These are phyloP conservation scores for Tillus elongatus DNA, from an alignment of 2,888 invertebrate species.

Conservation along the genomic window DNA sequence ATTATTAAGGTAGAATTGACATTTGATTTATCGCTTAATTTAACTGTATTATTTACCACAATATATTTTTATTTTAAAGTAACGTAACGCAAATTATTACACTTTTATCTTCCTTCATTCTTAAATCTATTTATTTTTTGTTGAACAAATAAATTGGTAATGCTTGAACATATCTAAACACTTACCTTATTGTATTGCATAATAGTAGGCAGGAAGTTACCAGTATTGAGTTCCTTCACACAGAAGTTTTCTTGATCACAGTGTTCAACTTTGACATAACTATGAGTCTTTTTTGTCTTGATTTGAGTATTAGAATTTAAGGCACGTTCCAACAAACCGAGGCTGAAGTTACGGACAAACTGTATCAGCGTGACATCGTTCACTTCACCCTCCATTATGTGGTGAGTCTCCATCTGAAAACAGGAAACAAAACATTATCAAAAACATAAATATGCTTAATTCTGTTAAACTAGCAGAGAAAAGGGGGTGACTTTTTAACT, in stretches of 20 bases:
- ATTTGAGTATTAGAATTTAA: conserved; percentile 27
- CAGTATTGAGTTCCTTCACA: conserved; percentile 56
- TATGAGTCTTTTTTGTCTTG: conserved; percentile 29
- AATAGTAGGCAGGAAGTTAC: conserved; percentile 54
- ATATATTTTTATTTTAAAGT: no score
- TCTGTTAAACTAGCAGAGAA: no score
- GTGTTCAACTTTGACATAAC: neutral
- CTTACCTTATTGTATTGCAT: conserved; percentile 52
- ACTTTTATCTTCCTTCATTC: no score
- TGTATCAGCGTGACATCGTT: conserved; percentile 45
- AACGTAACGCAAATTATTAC: no score
- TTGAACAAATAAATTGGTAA: neutral
- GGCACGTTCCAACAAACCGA: conserved; percentile 31
- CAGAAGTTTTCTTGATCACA: conserved; percentile 39
- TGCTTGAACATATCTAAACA: conserved; percentile 10
- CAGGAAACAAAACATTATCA: conserved; percentile 20
- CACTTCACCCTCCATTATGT: conserved; percentile 49
- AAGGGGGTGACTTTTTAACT: neutral
- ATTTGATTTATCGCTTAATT: no score
- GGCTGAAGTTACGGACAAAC: conserved; percentile 49
- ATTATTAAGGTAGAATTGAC: no score
- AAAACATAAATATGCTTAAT: no score
- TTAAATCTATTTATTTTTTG: no score
- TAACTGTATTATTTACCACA: no score
- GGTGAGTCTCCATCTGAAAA: conserved; percentile 61